Conservation (phyloP, 2,113 vertebrate species). For the Cyanoramphus novaezelandiae region DNA sequence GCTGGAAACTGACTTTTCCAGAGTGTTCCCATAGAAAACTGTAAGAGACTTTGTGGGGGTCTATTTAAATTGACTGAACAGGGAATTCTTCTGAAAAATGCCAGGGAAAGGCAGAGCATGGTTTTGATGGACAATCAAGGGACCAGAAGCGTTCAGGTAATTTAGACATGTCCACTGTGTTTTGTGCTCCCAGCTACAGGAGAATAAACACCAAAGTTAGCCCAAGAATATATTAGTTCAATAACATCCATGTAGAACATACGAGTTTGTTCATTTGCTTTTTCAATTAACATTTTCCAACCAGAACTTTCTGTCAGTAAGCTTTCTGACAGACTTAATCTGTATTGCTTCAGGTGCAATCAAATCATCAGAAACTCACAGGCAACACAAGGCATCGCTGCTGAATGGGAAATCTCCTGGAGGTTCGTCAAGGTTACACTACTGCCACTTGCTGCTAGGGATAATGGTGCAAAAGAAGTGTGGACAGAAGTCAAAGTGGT, state of each 20-base stretch:
- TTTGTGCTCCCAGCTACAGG: not conserved
- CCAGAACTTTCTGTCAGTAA: not conserved
- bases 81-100: not conserved
- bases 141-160: not conserved
- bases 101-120: not conserved
- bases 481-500: accelerated
- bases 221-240: not conserved
- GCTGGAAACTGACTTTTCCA: not conserved
- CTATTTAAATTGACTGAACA: not conserved
- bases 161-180: not conserved
- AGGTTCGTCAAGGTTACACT: not conserved
- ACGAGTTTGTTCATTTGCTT: not conserved
- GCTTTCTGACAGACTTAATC: not conserved
- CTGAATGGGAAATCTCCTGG: not conserved
- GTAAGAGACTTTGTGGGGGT: not conserved
- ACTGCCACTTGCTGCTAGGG: not conserved
- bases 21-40: not conserved
- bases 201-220: not conserved
- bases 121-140: not conserved
- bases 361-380: not conserved
- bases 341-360: not conserved
- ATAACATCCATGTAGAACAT: not conserved
- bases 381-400: not conserved
- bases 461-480: not conserved
- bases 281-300: not conserved